Percentiles rank a stretch among this genome's conserved stretches.
Evolutionary conservation across 2,113 vertebrate genomes (phyloP).

Genomic region (Sturnus vulgaris): DNA sequence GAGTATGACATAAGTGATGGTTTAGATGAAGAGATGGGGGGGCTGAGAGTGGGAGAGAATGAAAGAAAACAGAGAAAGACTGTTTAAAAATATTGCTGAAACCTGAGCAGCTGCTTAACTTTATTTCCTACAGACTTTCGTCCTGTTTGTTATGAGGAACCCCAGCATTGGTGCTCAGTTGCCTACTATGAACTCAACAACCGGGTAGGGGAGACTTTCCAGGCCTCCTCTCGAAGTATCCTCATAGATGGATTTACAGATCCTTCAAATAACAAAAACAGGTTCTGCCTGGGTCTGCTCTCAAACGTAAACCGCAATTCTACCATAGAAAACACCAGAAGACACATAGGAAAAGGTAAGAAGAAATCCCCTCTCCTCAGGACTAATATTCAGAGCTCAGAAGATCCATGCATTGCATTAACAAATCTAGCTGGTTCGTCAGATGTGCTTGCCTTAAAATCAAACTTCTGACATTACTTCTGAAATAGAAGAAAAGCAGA

Average conservation of each 20-base stretch:
- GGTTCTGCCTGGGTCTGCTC: slow-evolving; percentile 95
- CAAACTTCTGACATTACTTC: not conserved
- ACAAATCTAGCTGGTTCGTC: not conserved
- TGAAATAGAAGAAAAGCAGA: slow-evolving; percentile 11
- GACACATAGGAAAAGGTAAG: slow-evolving; percentile 98
- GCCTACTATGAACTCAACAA: slow-evolving; percentile 98
- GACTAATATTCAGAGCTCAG: not conserved
- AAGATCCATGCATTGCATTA: not conserved
- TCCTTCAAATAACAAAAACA: slow-evolving; percentile 95
- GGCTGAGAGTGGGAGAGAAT: not conserved
- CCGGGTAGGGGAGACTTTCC: slow-evolving; percentile 94
- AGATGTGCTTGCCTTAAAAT: not conserved
- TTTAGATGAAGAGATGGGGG: not conserved
- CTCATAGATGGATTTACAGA: slow-evolving; percentile 97
- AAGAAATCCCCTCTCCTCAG: not conserved
- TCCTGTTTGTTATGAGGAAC: slow-evolving; percentile 97
- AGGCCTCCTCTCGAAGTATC: slow-evolving; percentile 90
- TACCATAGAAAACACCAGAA: slow-evolving; percentile 94
- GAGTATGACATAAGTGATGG: not conserved
- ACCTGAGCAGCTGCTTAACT: not conserved
- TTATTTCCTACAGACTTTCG: slow-evolving; percentile 80
- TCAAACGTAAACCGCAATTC: slow-evolving; percentile 99
- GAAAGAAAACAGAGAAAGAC: not conserved
- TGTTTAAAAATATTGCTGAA: not conserved
- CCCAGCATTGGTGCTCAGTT: slow-evolving; percentile 95